Evolutionary conservation across 1,140 invertebrate genomes (phyloP).

Genomic region (Papilio xuthus): DNA sequence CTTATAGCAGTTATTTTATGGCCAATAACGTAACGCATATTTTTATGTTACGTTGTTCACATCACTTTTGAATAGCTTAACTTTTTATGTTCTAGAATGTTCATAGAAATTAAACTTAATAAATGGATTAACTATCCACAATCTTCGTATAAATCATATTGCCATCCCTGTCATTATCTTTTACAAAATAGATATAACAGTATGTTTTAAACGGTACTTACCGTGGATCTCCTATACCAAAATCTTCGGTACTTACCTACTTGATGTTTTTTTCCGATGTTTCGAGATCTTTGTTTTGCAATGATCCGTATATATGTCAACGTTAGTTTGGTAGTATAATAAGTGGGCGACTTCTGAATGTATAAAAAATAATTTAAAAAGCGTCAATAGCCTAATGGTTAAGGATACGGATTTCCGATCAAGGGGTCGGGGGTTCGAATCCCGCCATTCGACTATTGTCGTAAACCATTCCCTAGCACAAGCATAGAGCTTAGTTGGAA

Average conservation of each 20-base stretch:
- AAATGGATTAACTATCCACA: neutral
- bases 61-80: neutral
- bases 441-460: too few species aligned
- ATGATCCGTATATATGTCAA: neutral
- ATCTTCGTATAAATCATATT: too few species aligned
- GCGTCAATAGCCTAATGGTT: too few species aligned
- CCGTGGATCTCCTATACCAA: too few species aligned
- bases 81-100: neutral
- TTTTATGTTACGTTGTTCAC: neutral
- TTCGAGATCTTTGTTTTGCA: neutral
- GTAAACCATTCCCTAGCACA: too few species aligned
- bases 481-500: too few species aligned
- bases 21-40: neutral
- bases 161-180: too few species aligned
- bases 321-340: constrained; percentile 9
- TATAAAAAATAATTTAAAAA: neutral
- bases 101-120: neutral
- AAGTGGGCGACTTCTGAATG: neutral
- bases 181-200: too few species aligned
- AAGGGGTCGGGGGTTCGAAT: too few species aligned
- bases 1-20: constrained; percentile 1
- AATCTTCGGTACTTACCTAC: too few species aligned
- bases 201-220: too few species aligned
- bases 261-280: neutral
- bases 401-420: too few species aligned